These are phyloP conservation scores for Idaea dimidiata DNA, from an alignment of 2,888 invertebrate species.

Conservation along the genomic window DNA sequence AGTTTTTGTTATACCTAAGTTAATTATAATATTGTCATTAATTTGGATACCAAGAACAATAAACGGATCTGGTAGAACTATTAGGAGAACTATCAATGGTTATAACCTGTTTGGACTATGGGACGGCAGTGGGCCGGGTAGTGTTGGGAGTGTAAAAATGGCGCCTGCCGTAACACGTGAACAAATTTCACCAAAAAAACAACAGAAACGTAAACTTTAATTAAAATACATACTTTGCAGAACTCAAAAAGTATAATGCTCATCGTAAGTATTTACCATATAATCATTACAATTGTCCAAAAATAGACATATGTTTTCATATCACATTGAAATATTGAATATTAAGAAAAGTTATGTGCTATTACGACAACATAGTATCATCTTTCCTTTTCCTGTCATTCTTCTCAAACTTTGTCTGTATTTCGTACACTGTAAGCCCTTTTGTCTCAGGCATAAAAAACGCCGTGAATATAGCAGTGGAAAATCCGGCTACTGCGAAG, in stretches of 20 bases:
- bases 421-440: slow-evolving; percentile 46
- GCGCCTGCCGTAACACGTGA: too few species aligned
- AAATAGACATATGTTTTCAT: too few species aligned
- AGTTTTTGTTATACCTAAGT: too few species aligned
- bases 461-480: slow-evolving; percentile 37
- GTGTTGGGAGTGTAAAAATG: too few species aligned
- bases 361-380: not conserved
- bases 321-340: too few species aligned
- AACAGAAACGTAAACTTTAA: not conserved
- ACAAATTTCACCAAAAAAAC: not conserved
- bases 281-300: not conserved
- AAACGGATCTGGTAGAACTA: too few species aligned
- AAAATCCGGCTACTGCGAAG: slow-evolving; percentile 46
- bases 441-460: slow-evolving; percentile 54
- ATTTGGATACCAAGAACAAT: too few species aligned
- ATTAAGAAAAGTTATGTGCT: too few species aligned
- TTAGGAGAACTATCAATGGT: too few species aligned
- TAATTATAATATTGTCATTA: too few species aligned
- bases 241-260: not conserved
- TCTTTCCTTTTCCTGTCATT: slow-evolving; percentile 17
- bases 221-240: not conserved
- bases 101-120: too few species aligned
- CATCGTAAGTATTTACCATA: not conserved
- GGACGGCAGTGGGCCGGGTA: too few species aligned
- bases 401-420: slow-evolving; percentile 39